A percentile compares a stretch with the other conserved stretches of the same genome.
These are phyloP conservation scores for Platysternon megacephalum DNA, from an alignment of 2,113 vertebrate species.

Conservation along the genomic window DNA sequence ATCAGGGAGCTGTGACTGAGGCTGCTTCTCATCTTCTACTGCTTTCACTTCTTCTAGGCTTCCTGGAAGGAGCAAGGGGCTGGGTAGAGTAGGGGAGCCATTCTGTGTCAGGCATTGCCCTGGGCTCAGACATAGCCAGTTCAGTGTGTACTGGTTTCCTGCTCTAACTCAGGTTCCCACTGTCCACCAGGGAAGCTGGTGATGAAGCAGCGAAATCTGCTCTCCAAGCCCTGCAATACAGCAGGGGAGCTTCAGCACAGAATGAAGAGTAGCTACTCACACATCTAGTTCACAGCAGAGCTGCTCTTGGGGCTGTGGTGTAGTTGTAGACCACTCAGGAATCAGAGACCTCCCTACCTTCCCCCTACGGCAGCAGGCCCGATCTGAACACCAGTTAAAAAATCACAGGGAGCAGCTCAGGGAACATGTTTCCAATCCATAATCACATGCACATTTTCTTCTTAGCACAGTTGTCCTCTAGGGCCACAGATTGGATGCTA, in stretches of 20 bases:
- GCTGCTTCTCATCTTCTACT: background rate
- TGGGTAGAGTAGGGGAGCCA: background rate
- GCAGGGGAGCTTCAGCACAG: conserved; percentile 27
- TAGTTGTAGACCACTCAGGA: background rate
- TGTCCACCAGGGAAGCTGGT: conserved; percentile 47
- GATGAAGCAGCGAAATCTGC: conserved; percentile 27
- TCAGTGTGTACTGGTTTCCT: background rate
- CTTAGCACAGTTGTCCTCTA: background rate
- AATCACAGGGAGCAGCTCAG: background rate
- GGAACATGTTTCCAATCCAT: background rate
- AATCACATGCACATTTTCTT: background rate
- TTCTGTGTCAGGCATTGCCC: background rate
- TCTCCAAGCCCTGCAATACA: conserved; percentile 23
- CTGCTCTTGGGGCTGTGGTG: background rate
- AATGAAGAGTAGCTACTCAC: conserved; percentile 52
- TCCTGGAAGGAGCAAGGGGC: too few relatives aligned
- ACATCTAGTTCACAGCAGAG: background rate
- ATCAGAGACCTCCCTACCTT: background rate
- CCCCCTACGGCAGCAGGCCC: background rate
- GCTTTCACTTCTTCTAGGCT: conserved; percentile 14
- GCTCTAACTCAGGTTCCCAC: conserved; percentile 16
- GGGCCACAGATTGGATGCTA: background rate
- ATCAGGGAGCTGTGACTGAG: conserved; percentile 9
- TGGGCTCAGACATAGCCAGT: background rate
- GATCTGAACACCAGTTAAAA: background rate